Base-by-base conservation (phyloP, 2,113 vertebrate species). In the Phyllostomus hastatus region DNA sequence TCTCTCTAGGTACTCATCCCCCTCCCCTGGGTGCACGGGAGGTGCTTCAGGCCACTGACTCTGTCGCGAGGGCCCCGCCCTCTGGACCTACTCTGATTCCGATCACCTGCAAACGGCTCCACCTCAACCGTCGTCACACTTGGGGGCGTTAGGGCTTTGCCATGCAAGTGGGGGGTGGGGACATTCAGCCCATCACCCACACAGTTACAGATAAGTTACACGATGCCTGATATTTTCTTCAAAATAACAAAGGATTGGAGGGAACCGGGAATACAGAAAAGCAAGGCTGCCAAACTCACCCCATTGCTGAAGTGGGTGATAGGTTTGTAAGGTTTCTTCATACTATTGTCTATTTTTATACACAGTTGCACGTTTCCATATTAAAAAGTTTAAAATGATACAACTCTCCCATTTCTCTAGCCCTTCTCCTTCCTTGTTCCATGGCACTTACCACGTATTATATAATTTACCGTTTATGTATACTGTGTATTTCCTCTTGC, bases 401-500 rank as follows among this genome's bases (percentile, higher is more conserved):
- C n/a, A 31, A 22, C 12, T 80, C 28, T 46, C 26, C 35, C 43
- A 31, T 54, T 38, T 64, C 57, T 46, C 73, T 80, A 15, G 9
- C 20, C n/a, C 26, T 57, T n/a, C 17, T 43, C 31, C 38, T 38
- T 43, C 26, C 33, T 70, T 81, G n/a, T 20, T 12, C 46, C 35
- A 43, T 0, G 28, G 43, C 69, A 57, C 7, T 16, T 4, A 26
- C 6, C 20, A 15, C 54, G 15, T 12, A 19, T 19, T 8, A 15
- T 14, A 17, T 7, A 24, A 48, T 14, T 85, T 19, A 28, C 33
- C 24, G 1, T 10, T 14, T 35, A 16, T 12, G 33, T 46, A 12
- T 9, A 8, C 0, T 6, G 16, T 7, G 7, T 3, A 5, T 12
- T 61, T 54, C 24, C 82, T 46, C 24, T 1, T 5, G 43, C 64